Conservation (phyloP, 2,113 vertebrate genomes). For the Psilopsiagon aurifrons region DNA sequence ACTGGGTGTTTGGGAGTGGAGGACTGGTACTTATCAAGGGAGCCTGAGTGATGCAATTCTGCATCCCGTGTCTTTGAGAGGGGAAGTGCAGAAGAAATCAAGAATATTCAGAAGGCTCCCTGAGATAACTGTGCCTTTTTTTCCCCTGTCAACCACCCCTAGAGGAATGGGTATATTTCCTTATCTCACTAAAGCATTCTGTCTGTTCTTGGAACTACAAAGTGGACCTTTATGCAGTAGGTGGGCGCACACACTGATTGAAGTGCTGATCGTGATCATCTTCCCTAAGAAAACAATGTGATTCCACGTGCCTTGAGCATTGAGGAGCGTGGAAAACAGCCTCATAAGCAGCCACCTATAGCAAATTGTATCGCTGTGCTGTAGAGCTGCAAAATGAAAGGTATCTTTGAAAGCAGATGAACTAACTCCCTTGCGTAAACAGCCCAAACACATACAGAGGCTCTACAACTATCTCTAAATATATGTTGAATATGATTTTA, state of each 20-base stretch:
- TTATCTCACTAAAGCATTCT: slow-evolving; percentile 62
- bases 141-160: neutral
- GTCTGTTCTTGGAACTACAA: slow-evolving; percentile 52
- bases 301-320: neutral
- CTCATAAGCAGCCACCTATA: neutral
- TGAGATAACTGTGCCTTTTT: neutral
- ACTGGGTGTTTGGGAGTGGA: neutral
- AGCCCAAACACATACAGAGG: neutral
- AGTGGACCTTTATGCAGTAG: slow-evolving; percentile 44
- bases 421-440: neutral
- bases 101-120: slow-evolving; percentile 41
- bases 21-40: slow-evolving; percentile 26
- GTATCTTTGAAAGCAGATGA: slow-evolving; percentile 15
- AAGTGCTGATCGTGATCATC: neutral
- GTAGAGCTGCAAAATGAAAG: neutral
- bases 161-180: slow-evolving; percentile 30
- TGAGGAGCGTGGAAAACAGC: neutral
- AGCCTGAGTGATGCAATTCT: neutral
- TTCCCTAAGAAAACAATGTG: slow-evolving; percentile 38
- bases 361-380: slow-evolving; percentile 1
- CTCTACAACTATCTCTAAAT: neutral
- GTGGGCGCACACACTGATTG: neutral
- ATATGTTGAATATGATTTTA: neutral
- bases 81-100: slow-evolving; percentile 1
- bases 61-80: neutral